Conservation (phyloP, 1,140 invertebrate genomes). For the Meloidogyne hapla region DNA sequence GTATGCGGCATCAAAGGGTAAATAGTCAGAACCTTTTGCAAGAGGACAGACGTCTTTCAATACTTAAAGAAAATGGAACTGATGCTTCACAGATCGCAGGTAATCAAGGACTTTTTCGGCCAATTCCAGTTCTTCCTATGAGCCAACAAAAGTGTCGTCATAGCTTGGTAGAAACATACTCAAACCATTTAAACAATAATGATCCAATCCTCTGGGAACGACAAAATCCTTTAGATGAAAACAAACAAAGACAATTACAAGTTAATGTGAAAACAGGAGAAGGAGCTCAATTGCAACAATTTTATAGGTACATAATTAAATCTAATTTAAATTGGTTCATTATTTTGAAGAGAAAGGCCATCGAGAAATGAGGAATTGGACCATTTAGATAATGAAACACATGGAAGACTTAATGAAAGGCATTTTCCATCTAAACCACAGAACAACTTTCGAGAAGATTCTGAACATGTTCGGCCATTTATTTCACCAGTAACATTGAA, state of each 20-base stretch:
- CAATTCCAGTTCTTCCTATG: conserved; percentile 15
- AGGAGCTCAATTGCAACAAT: neutral
- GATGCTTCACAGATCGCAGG: neutral
- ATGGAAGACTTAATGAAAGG: neutral
- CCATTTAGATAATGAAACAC: neutral
- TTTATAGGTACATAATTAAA: conserved; percentile 12
- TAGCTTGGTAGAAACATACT: conserved; percentile 23
- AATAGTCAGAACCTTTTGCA: neutral
- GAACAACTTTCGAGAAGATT: neutral
- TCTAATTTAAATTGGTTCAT: neutral
- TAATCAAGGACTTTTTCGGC: conserved; percentile 11
- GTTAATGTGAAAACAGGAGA: neutral
- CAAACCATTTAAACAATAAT: neutral
- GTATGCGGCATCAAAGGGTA: neutral
- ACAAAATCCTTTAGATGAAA: neutral
- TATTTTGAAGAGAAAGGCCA: neutral
- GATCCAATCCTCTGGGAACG: neutral
- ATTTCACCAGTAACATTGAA: too few relatives aligned
- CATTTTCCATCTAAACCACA: neutral
- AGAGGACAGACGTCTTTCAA: neutral
- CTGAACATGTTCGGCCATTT: too few relatives aligned
- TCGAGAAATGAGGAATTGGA: neutral
- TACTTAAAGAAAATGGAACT: neutral
- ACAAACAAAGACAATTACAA: neutral
- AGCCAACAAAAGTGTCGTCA: conserved; percentile 18